Conservation (phyloP, 2,797 vertebrate species). For the Babyrousa celebensis region DNA sequence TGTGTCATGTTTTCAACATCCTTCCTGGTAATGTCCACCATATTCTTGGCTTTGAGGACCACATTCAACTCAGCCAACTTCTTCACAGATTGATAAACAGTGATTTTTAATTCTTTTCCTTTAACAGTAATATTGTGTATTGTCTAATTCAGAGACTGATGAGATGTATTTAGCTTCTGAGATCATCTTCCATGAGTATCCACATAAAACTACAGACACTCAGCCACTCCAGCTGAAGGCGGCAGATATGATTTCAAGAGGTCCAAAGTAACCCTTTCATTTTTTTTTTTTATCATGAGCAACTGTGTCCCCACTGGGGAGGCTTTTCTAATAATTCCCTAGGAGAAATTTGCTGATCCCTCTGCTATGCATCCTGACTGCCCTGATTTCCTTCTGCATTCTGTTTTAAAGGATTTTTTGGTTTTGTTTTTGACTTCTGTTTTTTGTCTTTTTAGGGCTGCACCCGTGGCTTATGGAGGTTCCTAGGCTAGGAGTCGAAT, state of each 20-base stretch:
- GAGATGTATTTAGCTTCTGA: neutral
- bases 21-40: constrained; percentile 56
- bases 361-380: neutral
- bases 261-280: constrained; percentile 40
- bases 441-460: no score
- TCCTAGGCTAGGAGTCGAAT: no score
- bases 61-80: constrained; percentile 59
- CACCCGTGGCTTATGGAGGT: no score
- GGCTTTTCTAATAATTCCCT: constrained; percentile 52
- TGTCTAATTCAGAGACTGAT: constrained; percentile 51
- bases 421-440: no score
- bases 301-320: neutral
- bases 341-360: constrained; percentile 51
- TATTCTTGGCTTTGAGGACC: constrained; percentile 60
- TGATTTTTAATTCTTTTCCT: constrained; percentile 63
- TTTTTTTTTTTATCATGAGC: constrained; percentile 63
- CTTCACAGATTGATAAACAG: constrained; percentile 64
- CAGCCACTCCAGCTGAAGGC: constrained; percentile 46
- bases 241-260: constrained; percentile 16
- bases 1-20: constrained; percentile 67
- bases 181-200: constrained; percentile 26
- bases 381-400: constrained; percentile 60
- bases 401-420: constrained; percentile 26
- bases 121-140: constrained; percentile 39
- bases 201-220: constrained; percentile 46